Conservation (phyloP, 2,888 invertebrate genomes). For the Tryphoninae sp. region DNA sequence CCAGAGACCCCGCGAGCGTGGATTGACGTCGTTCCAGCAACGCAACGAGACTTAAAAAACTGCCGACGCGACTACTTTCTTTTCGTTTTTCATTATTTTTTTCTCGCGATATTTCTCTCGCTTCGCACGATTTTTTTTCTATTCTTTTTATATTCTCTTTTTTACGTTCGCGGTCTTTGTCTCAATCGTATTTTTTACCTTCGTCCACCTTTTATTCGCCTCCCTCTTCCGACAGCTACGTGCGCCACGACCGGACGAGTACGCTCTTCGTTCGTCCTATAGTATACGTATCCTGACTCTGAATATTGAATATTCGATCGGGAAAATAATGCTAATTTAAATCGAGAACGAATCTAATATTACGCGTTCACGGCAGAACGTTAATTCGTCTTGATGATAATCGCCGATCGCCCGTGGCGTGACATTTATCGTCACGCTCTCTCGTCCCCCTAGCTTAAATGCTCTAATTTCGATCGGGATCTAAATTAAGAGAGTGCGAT, state of each 20-base stretch:
- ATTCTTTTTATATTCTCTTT: not conserved
- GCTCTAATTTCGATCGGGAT: too few species aligned
- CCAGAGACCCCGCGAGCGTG: not conserved
- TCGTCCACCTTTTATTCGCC: not conserved
- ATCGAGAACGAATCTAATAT: slow-evolving; percentile 13
- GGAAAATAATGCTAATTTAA: slow-evolving; percentile 32
- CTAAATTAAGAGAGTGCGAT: too few species aligned
- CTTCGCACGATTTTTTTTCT: not conserved
- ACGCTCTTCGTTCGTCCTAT: not conserved
- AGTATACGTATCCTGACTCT: not conserved
- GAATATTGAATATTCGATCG: slow-evolving; percentile 9
- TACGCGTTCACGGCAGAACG: slow-evolving; percentile 15
- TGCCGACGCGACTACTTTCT: not conserved
- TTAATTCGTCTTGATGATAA: not conserved
- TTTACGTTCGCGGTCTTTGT: not conserved
- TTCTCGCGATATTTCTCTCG: not conserved
- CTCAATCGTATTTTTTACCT: not conserved
- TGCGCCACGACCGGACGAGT: not conserved
- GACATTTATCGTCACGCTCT: not conserved
- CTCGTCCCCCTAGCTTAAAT: too few species aligned
- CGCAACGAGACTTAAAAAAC: slow-evolving; percentile 22
- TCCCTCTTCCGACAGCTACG: not conserved
- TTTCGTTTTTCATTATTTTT: not conserved
- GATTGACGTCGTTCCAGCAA: slow-evolving; percentile 18
- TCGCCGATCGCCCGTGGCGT: not conserved